These are phyloP conservation scores for Blastomussa wellsi DNA, from an alignment of 92 coral and sea anemone species.

Conservation along the genomic window DNA sequence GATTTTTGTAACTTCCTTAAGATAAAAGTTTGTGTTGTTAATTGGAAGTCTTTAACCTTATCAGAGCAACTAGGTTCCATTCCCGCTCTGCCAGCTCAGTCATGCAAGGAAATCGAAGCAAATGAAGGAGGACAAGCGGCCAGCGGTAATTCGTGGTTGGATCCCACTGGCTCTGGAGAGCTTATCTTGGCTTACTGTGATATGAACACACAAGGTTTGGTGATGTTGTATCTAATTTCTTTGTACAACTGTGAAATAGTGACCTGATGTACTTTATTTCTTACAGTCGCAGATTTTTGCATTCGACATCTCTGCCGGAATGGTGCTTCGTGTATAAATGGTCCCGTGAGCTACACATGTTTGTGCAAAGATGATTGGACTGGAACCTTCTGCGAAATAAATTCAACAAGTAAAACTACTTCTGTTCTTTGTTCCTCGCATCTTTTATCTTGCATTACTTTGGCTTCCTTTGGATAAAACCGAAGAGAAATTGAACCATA, in stretches of 20 bases:
- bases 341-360: not conserved
- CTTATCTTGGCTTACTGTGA: slow-evolving; percentile 17
- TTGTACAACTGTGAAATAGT: not conserved
- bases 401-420: not conserved
- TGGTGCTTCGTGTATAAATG: not conserved
- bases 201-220: slow-evolving; percentile 22
- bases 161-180: slow-evolving; percentile 5
- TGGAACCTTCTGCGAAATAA: not conserved
- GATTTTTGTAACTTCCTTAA: not conserved
- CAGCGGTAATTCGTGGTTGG: slow-evolving; percentile 24
- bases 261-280: not conserved
- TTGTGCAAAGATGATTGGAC: not conserved
- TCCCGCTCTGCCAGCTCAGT: slow-evolving; percentile 12
- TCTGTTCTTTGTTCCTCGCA: not conserved
- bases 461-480: not conserved
- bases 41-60: not conserved
- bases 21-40: not conserved
- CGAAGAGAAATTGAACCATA: too few species aligned
- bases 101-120: slow-evolving; percentile 15
- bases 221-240: not conserved
- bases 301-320: not conserved
- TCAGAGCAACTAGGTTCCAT: slow-evolving; percentile 6
- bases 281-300: slow-evolving; percentile 10
- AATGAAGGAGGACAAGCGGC: slow-evolving; percentile 27
- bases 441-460: not conserved